Evolutionary conservation across 2,113 vertebrate genomes (phyloP).

Genomic region (Poeciliopsis retropinna): DNA sequence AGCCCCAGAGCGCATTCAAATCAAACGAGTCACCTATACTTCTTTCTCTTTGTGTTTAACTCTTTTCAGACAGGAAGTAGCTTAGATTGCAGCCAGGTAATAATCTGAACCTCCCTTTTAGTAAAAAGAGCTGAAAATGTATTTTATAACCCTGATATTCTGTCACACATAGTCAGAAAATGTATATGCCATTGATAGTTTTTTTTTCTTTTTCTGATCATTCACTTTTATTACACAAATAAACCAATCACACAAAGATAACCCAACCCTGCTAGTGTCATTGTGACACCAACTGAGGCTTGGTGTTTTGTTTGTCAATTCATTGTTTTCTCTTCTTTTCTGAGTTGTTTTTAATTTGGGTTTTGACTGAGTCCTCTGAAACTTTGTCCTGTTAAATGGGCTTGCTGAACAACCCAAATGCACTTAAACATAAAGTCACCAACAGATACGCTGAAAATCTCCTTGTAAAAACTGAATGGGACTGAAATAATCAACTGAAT

Average conservation of each 20-base stretch:
- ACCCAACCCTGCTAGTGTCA: no score
- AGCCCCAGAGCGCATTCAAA: constrained; percentile 62
- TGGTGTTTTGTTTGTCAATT: no score
- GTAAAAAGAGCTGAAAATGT: constrained; percentile 41
- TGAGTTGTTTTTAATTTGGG: no score
- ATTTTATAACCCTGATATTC: constrained; percentile 55
- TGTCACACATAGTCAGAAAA: not conserved
- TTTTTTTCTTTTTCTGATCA: not conserved
- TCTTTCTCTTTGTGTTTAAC: constrained; percentile 28
- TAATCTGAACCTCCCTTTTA: constrained; percentile 49
- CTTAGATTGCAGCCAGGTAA: constrained; percentile 56
- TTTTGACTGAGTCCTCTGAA: no score
- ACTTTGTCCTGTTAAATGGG: no score
- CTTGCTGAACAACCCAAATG: no score
- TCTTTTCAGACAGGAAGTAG: constrained; percentile 64
- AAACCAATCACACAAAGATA: no score
- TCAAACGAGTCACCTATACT: constrained; percentile 54
- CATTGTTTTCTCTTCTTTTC: no score
- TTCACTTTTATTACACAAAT: no score
- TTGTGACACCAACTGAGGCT: no score
- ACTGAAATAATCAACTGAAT: not conserved
- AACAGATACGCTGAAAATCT: no score
- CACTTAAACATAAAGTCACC: no score
- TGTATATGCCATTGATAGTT: not conserved
- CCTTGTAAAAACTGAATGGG: not conserved